phyloP scores from a whole-genome alignment of 2,797 vertebrate species.

The Enteromius fasciolatus region DNA sequence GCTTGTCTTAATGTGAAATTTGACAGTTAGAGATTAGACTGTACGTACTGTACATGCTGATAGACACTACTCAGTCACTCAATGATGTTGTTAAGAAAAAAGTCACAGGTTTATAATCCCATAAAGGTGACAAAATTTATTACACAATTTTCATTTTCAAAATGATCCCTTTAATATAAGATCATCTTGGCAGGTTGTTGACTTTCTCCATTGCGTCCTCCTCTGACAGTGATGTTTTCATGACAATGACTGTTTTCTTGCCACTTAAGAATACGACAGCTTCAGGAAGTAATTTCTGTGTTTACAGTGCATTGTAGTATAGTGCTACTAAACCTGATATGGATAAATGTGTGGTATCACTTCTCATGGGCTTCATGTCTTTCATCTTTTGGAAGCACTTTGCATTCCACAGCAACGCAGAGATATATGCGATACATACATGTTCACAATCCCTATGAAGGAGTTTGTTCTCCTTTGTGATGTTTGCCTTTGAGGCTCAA shows the following conservation, averaged over 20 bases:
- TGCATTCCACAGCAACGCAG: neutral
- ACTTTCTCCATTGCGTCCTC: neutral
- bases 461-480: constrained; percentile 3
- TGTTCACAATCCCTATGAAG: constrained; percentile 2
- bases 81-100: too few species aligned
- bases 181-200: neutral
- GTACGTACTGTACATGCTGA: too few species aligned
- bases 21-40: too few species aligned
- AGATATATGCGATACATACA: neutral
- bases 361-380: neutral
- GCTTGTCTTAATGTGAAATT: too few species aligned
- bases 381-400: constrained; percentile 8
- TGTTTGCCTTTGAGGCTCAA: constrained; percentile 25
- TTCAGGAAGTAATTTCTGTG: neutral
- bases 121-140: too few species aligned
- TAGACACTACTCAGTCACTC: too few species aligned
- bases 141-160: neutral
- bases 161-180: too few species aligned
- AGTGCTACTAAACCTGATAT: neutral
- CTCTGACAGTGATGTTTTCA: neutral
- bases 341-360: neutral
- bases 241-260: neutral
- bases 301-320: neutral
- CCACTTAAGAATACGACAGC: neutral
- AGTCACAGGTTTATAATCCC: too few species aligned